These are phyloP conservation scores for Pelochelys cantorii DNA, from an alignment of 2,797 vertebrate genomes.

Conservation along the genomic window DNA sequence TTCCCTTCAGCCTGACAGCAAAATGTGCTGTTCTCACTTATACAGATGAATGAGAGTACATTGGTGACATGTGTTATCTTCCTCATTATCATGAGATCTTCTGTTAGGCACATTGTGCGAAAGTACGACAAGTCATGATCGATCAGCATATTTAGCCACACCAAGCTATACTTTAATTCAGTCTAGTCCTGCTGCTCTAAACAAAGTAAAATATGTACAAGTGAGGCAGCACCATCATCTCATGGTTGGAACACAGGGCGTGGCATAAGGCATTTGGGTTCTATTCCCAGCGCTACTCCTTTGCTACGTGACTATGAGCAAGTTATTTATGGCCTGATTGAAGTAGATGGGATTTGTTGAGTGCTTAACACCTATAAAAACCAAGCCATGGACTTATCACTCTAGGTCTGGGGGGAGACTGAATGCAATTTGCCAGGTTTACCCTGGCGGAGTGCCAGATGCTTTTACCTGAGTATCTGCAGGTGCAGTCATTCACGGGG, in stretches of 20 bases:
- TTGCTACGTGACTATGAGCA: not conserved
- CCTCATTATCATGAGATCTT: slow-evolving; percentile 48
- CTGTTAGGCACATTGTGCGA: slow-evolving; percentile 24
- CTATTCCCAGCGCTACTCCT: slow-evolving; percentile 42
- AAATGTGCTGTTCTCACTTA: slow-evolving; percentile 71
- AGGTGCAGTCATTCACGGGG: too few species aligned
- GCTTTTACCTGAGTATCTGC: too few species aligned
- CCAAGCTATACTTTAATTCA: not conserved
- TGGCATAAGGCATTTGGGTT: not conserved
- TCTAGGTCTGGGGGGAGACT: too few species aligned
- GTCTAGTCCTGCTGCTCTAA: slow-evolving; percentile 55
- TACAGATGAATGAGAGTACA: slow-evolving; percentile 46
- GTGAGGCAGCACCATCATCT: not conserved
- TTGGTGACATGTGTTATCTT: slow-evolving; percentile 67
- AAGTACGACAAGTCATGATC: slow-evolving; percentile 10
- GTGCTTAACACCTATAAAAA: not conserved
- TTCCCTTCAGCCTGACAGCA: slow-evolving; percentile 70
- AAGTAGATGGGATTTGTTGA: not conserved
- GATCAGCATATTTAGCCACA: slow-evolving; percentile 21
- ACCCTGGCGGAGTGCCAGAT: too few species aligned
- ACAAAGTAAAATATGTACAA: not conserved
- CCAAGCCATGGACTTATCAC: not conserved
- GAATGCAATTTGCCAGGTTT: too few species aligned
- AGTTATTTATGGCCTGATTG: not conserved
- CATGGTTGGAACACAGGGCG: not conserved